Base-by-base conservation (phyloP, 2,797 vertebrate genomes). In the Molossus molossus region DNA sequence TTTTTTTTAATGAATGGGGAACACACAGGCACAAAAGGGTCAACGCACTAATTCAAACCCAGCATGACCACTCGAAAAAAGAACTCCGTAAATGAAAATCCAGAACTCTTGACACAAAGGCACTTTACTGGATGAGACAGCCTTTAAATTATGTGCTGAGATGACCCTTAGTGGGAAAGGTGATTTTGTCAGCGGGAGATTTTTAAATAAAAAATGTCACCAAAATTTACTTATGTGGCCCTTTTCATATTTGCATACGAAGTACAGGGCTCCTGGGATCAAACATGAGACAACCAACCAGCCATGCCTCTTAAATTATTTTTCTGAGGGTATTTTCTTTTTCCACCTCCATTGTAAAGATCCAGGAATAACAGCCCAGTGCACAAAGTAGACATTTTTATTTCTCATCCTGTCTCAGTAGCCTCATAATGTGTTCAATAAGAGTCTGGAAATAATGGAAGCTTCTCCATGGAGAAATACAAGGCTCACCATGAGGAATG, bases 371-470 rank as follows among this genome's bases (percentile, higher is more conserved):
- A 97, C 79, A 97, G 79, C 91, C 64, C 85, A 95, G 87, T 72
- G 70, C 85, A 94, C 86, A 90, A 90, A 64, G 73, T 72, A 92
- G 97, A 97, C 96, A 96, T 91, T 96, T 97, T 96, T 97, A 96
- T 97, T 95, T 97, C 92, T 95, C 73, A 94, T 97, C 82, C 64
- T 89, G 96, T 97, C 95, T 96, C 96, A 72, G 0, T 58, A 88
- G 96, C 69, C 96, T 96, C 95, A 93, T 95, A 96, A 90, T 93
- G 45, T 91, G 48, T 84, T 95, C 95, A 92, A 6, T 92, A 94
- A 86, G 87, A 96, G 70, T 97, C 96, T 97, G 92, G 90, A 96
- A 97, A 97, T 94, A 96, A 97, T 96, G 96, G 94, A 94, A 96
- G 55, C 81, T 85, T 95, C 95, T 96, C 95, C 82, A 29, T 86